phyloP scores from a whole-genome alignment of 2,888 invertebrate species.

The Agonopterix subpropinquella region DNA sequence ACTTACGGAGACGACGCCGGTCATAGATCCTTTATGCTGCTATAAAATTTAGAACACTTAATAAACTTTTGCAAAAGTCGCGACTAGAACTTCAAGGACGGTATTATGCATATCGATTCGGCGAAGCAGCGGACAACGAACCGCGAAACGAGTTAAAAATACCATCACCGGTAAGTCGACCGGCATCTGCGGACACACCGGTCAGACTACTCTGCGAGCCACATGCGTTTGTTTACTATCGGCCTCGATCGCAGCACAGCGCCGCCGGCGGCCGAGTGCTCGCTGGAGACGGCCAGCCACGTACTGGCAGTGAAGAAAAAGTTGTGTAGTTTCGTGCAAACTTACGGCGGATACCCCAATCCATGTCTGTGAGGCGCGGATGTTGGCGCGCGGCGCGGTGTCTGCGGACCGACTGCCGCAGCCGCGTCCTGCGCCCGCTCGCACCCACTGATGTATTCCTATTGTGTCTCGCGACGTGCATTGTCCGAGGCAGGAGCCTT shows the following conservation, averaged over 20 bases:
- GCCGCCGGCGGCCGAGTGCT: constrained; percentile 20
- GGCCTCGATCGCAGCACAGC: constrained; percentile 41
- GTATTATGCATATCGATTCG: constrained; percentile 70
- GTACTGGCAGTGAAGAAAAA: constrained; percentile 25
- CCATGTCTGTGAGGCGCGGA: constrained; percentile 48
- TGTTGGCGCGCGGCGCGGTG: constrained; percentile 62
- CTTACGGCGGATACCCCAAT: constrained; percentile 75
- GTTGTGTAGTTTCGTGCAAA: constrained; percentile 33
- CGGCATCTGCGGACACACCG: constrained; percentile 70
- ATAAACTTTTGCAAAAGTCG: constrained; percentile 38
- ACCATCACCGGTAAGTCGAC: constrained; percentile 59
- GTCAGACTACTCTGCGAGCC: constrained; percentile 60
- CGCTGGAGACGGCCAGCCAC: constrained; percentile 11
- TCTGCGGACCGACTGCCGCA: constrained; percentile 64
- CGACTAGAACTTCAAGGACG: constrained; percentile 50
- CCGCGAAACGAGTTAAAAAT: constrained; percentile 73
- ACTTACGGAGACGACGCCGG: constrained; percentile 46
- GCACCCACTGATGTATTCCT: constrained; percentile 36
- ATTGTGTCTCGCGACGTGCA: constrained; percentile 43
- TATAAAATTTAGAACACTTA: constrained; percentile 34
- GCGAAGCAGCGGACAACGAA: constrained; percentile 70
- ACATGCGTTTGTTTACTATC: constrained; percentile 75
- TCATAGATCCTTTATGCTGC: constrained; percentile 32
- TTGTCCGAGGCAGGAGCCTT: constrained; percentile 39
- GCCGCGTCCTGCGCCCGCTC: constrained; percentile 54